These are phyloP conservation scores for Lepus americanus DNA, from an alignment of 2,113 vertebrate genomes.

Conservation along the genomic window DNA sequence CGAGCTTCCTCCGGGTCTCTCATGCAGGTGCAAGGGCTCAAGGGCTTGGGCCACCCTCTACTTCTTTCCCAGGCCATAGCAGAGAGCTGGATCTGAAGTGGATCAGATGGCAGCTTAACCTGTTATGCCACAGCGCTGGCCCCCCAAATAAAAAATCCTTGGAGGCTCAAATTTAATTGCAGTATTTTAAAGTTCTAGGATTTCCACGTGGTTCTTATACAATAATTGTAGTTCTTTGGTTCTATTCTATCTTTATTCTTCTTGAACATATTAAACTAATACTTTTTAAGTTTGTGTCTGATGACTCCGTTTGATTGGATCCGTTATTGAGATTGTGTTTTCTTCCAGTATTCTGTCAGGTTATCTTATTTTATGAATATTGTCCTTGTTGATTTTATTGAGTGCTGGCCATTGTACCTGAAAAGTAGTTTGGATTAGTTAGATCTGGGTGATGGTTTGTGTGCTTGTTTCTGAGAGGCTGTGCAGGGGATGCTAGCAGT, in stretches of 20 bases:
- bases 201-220: not conserved
- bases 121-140: too few species aligned
- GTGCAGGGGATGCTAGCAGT: not conserved
- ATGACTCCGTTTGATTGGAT: not conserved
- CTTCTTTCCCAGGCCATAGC: too few species aligned
- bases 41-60: too few species aligned
- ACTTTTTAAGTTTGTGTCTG: not conserved
- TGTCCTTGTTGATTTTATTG: not conserved
- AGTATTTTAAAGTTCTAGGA: not conserved
- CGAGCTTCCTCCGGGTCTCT: too few species aligned
- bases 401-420: not conserved
- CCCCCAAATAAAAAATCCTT: not conserved
- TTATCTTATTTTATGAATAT: not conserved
- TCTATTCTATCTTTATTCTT: conserved; percentile 20
- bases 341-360: not conserved
- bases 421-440: conserved; percentile 34
- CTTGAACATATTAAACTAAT: not conserved
- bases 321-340: not conserved
- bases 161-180: not conserved
- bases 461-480: not conserved
- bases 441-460: not conserved
- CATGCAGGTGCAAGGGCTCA: too few species aligned
- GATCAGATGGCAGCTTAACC: too few species aligned
- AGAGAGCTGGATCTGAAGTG: too few species aligned
- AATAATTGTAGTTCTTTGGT: not conserved